These are phyloP conservation scores for Stegana nigrithorax DNA, from an alignment of 2,888 invertebrate species.

Conservation along the genomic window DNA sequence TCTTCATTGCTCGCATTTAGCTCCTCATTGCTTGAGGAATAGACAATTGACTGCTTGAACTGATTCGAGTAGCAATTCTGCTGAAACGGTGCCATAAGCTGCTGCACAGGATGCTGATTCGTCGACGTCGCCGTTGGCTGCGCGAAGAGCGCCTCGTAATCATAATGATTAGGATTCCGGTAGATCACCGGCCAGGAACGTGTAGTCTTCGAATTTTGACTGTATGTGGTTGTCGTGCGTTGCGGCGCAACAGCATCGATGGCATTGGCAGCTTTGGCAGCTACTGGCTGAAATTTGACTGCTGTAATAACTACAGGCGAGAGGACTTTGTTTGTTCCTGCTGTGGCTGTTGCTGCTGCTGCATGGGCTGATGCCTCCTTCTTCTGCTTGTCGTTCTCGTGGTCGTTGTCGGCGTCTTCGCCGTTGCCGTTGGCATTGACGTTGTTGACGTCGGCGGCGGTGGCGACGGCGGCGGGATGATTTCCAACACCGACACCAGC, in stretches of 20 bases:
- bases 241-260: conserved; percentile 30
- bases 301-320: conserved; percentile 26
- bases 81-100: conserved; percentile 48
- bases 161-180: conserved; percentile 67
- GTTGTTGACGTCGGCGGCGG: conserved; percentile 49
- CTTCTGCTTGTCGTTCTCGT: conserved; percentile 1
- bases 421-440: conserved; percentile 26
- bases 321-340: too few relatives aligned
- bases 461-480: too few relatives aligned
- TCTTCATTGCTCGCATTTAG: conserved; percentile 41
- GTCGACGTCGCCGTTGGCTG: conserved; percentile 35
- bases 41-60: conserved; percentile 63
- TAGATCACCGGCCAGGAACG: conserved; percentile 69
- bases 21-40: conserved; percentile 65
- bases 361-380: too few relatives aligned
- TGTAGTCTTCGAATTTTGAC: conserved; percentile 67
- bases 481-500: too few relatives aligned
- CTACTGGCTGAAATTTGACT: conserved; percentile 16
- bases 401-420: background rate
- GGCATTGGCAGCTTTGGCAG: conserved; percentile 34
- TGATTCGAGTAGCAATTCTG: conserved; percentile 65
- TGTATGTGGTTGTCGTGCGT: conserved; percentile 53
- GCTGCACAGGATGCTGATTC: conserved; percentile 42
- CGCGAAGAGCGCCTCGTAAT: conserved; percentile 67
- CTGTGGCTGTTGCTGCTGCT: conserved; percentile 31